phyloP scores from a whole-genome alignment of 2,888 invertebrate species.

The Homarus gammarus region DNA sequence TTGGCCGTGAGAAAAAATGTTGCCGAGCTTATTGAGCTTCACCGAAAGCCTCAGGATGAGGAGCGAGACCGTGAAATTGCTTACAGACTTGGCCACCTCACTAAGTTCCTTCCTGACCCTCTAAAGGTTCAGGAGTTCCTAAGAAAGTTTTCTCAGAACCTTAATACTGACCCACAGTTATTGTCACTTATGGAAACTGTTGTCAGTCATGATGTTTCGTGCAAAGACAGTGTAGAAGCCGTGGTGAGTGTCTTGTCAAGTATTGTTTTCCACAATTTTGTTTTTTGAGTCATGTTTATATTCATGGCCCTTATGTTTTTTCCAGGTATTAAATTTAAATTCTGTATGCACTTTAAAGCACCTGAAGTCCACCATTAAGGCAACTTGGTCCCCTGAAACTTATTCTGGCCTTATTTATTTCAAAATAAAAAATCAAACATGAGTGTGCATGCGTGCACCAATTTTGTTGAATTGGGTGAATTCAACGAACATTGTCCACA shows the following conservation, averaged over 20 bases:
- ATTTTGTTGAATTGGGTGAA: no score
- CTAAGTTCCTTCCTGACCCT: slow-evolving; percentile 93
- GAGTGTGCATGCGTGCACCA: no score
- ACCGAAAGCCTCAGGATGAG: slow-evolving; percentile 84
- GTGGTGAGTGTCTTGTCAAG: slow-evolving; percentile 81
- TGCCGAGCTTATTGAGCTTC: slow-evolving; percentile 91
- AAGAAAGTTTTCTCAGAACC: slow-evolving; percentile 88
- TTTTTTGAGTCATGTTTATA: no score
- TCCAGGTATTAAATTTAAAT: no score
- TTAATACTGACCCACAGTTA: slow-evolving; percentile 86
- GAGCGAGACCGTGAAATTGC: slow-evolving; percentile 86
- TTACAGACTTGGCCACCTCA: slow-evolving; percentile 81
- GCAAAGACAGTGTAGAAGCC: slow-evolving; percentile 95
- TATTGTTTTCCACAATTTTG: no score
- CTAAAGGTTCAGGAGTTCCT: slow-evolving; percentile 91
- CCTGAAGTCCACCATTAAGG: no score
- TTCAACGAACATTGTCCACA: no score
- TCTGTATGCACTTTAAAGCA: no score
- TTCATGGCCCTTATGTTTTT: no score
- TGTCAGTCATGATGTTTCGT: slow-evolving; percentile 88
- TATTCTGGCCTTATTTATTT: no score
- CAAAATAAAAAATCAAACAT: no score
- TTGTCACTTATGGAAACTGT: slow-evolving; percentile 90
- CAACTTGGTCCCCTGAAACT: no score
- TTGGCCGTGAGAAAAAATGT: slow-evolving; percentile 84